phyloP scores from a whole-genome alignment of 1,140 invertebrate genomes.

The Phymastichus coffea region DNA sequence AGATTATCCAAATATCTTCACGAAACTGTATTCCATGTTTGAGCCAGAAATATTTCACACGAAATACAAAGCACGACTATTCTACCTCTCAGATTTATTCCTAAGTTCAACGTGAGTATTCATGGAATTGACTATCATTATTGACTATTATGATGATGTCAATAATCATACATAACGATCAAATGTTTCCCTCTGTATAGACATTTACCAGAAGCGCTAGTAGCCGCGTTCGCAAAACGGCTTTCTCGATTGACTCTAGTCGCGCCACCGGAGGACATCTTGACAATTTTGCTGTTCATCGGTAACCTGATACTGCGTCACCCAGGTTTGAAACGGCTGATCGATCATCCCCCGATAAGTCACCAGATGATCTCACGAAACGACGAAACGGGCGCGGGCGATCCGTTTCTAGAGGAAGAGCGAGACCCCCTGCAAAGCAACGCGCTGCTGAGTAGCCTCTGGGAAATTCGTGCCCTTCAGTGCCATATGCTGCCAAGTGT shows the following conservation, averaged over 20 bases:
- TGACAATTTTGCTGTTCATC: conserved; percentile 80
- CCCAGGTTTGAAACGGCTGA: conserved; percentile 76
- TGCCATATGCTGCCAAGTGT: conserved; percentile 74
- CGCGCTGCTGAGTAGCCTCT: conserved; percentile 85
- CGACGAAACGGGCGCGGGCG: conserved; percentile 49
- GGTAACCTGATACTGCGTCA: conserved; percentile 86
- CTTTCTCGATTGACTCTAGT: conserved; percentile 78
- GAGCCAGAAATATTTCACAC: conserved; percentile 86
- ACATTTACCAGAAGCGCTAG: conserved; percentile 86
- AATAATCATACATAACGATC: neutral
- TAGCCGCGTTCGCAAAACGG: conserved; percentile 91
- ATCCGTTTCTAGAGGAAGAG: conserved; percentile 84
- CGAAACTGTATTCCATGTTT: conserved; percentile 90
- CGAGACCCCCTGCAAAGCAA: conserved; percentile 73
- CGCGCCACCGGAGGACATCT: conserved; percentile 78
- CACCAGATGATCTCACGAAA: conserved; percentile 34
- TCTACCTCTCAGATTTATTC: conserved; percentile 88
- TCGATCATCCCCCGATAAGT: conserved; percentile 62
- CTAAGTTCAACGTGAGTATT: conserved; percentile 84
- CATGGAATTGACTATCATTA: too few species aligned
- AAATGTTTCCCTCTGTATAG: conserved; percentile 54
- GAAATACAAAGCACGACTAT: conserved; percentile 83
- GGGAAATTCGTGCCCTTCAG: conserved; percentile 83
- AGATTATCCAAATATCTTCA: conserved; percentile 94
- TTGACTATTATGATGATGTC: conserved; percentile 18